Conservation (phyloP, 2,888 invertebrate species). For the Dynastes grantii region DNA sequence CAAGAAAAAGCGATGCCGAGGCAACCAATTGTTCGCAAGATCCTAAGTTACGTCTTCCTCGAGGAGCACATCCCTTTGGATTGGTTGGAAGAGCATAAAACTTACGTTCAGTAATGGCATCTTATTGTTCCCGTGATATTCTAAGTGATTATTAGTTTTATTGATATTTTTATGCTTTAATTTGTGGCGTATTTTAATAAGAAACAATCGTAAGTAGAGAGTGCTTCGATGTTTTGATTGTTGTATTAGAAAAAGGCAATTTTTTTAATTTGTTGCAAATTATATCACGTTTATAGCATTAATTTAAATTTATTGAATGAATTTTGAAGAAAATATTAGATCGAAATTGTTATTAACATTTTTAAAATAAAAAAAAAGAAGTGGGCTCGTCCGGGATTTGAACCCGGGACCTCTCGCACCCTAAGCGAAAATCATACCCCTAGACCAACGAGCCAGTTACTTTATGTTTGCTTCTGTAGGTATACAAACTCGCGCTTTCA, state of each 20-base stretch:
- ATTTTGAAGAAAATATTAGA: too few species aligned
- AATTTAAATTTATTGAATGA: too few species aligned
- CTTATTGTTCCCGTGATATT: too few species aligned
- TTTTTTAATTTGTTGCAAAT: too few species aligned
- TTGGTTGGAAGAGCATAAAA: background rate
- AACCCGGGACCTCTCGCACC: slow-evolving; percentile 77
- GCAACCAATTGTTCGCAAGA: background rate
- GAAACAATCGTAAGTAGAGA: too few species aligned
- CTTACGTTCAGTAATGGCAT: too few species aligned
- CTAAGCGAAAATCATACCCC: slow-evolving; percentile 81
- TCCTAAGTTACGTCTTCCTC: background rate
- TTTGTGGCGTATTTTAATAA: too few species aligned
- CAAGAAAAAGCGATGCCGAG: background rate
- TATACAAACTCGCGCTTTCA: background rate
- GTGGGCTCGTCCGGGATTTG: slow-evolving; percentile 75
- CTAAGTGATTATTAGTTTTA: too few species aligned
- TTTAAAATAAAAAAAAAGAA: slow-evolving; percentile 25
- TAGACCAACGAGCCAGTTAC: slow-evolving; percentile 77
- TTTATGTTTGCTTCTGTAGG: background rate
- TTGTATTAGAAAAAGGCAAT: too few species aligned
- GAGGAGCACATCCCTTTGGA: background rate
- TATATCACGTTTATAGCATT: too few species aligned
- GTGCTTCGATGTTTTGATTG: too few species aligned
- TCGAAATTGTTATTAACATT: background rate
- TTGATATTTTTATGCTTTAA: too few species aligned